A percentile compares a stretch with the other conserved stretches of the same genome.
Evolutionary conservation across 1,140 invertebrate species (phyloP).

Genomic region (Samia ricini): DNA sequence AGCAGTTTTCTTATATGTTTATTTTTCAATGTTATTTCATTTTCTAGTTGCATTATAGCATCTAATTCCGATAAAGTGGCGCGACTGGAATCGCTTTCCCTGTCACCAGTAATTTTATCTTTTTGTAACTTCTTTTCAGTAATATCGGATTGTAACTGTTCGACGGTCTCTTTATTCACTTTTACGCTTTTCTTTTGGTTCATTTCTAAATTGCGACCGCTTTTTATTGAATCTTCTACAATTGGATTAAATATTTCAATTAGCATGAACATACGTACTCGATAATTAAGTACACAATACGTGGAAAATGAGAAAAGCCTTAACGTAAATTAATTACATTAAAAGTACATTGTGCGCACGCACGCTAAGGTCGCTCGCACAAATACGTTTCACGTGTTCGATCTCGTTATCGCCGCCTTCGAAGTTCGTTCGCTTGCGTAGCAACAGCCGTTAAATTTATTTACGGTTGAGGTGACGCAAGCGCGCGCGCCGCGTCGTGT

Average conservation of each 20-base stretch:
- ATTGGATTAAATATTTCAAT: background rate
- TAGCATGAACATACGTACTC: too few relatives aligned
- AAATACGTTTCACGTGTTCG: too few relatives aligned
- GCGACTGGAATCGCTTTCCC: constrained; percentile 75
- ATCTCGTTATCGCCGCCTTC: too few relatives aligned
- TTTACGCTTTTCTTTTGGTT: constrained; percentile 74
- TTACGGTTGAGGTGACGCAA: background rate
- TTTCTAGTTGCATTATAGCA: constrained; percentile 71
- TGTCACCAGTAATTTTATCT: constrained; percentile 32
- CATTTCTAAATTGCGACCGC: constrained; percentile 59
- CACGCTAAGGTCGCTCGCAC: too few relatives aligned
- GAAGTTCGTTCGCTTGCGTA: too few relatives aligned
- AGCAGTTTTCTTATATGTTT: constrained; percentile 83
- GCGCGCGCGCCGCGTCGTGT: too few relatives aligned
- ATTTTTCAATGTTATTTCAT: constrained; percentile 80
- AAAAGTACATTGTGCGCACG: background rate
- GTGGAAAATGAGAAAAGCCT: too few relatives aligned
- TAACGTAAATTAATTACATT: too few relatives aligned
- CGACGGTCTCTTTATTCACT: constrained; percentile 68
- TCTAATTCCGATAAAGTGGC: constrained; percentile 68
- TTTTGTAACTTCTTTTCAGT: constrained; percentile 67
- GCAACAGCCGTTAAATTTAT: too few relatives aligned
- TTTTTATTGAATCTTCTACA: constrained; percentile 45
- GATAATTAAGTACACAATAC: too few relatives aligned
- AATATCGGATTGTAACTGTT: constrained; percentile 76